A percentile compares a stretch with the other conserved stretches of the same genome.
These are phyloP conservation scores for Drosophila ambigua DNA, from an alignment of 1,140 invertebrate genomes.

Conservation along the genomic window DNA sequence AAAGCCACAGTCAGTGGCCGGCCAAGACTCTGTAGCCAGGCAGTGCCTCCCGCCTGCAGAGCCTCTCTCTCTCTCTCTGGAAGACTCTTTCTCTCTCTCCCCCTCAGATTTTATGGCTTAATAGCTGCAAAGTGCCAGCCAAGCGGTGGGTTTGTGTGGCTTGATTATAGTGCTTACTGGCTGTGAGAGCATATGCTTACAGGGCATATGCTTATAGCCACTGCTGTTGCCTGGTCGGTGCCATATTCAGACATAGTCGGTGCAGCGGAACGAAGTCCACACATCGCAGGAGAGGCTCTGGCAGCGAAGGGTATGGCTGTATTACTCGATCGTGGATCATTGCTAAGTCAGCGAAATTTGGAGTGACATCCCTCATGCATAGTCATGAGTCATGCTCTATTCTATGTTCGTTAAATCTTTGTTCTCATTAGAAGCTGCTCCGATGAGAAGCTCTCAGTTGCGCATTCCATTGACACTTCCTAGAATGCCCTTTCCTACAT, in stretches of 20 bases:
- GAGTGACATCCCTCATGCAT: neutral
- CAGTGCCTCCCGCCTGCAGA: slow-evolving; percentile 21
- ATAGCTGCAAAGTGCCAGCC: slow-evolving; percentile 69
- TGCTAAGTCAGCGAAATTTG: slow-evolving; percentile 15
- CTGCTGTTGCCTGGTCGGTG: slow-evolving; percentile 29
- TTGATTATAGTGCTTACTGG: slow-evolving; percentile 59
- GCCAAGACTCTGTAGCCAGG: too few species aligned
- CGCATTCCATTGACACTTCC: slow-evolving; percentile 17
- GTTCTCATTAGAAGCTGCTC: slow-evolving; percentile 28
- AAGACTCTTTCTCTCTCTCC: slow-evolving; percentile 1
- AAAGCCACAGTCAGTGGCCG: slow-evolving; percentile 37
- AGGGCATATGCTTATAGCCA: slow-evolving; percentile 5
- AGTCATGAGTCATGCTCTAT: neutral
- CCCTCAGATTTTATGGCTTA: slow-evolving; percentile 63
- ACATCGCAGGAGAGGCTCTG: neutral
- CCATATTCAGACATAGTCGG: slow-evolving; percentile 42
- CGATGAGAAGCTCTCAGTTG: neutral
- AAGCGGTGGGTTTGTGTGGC: slow-evolving; percentile 43
- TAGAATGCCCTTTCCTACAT: neutral
- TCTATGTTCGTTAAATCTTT: slow-evolving; percentile 11
- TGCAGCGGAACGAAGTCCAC: slow-evolving; percentile 32
- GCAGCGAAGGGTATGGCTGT: too few species aligned
- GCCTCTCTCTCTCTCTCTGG: slow-evolving; percentile 6
- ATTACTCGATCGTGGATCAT: neutral
- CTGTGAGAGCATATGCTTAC: slow-evolving; percentile 19